phyloP scores from a whole-genome alignment of 2,797 vertebrate species.

The Sebastolobus altivelis region DNA sequence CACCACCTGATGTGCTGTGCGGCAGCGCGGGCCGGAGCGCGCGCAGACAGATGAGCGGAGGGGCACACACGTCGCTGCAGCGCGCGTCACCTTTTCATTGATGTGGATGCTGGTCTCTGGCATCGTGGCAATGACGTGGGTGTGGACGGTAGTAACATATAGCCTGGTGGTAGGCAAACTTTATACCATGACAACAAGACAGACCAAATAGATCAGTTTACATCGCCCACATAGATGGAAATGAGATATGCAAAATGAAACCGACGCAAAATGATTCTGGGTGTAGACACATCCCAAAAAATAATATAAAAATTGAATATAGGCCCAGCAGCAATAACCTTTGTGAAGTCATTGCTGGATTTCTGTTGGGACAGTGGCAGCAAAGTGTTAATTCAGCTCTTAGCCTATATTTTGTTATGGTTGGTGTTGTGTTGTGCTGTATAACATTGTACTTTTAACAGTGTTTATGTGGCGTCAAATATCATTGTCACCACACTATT shows the following conservation, averaged over 20 bases:
- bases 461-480: not conserved
- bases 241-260: not conserved
- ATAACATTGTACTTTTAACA: not conserved
- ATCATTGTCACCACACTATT: not conserved
- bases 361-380: not conserved
- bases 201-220: not conserved
- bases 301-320: not conserved
- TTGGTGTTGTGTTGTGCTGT: conserved; percentile 4
- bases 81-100: conserved; percentile 76
- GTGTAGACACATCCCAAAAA: not conserved
- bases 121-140: conserved; percentile 55
- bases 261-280: not conserved
- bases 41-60: conserved; percentile 53
- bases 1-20: conserved; percentile 74
- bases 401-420: not conserved
- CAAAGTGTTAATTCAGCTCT: not conserved
- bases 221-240: not conserved
- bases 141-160: conserved; percentile 27
- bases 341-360: not conserved
- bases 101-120: conserved; percentile 50
- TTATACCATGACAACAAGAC: conserved; percentile 13
- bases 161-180: conserved; percentile 6
- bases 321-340: not conserved
- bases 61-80: conserved; percentile 53
- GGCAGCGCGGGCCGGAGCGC: conserved; percentile 61